Conservation (phyloP, 1,140 invertebrate species). For the Pemphigus obesinymphae region DNA sequence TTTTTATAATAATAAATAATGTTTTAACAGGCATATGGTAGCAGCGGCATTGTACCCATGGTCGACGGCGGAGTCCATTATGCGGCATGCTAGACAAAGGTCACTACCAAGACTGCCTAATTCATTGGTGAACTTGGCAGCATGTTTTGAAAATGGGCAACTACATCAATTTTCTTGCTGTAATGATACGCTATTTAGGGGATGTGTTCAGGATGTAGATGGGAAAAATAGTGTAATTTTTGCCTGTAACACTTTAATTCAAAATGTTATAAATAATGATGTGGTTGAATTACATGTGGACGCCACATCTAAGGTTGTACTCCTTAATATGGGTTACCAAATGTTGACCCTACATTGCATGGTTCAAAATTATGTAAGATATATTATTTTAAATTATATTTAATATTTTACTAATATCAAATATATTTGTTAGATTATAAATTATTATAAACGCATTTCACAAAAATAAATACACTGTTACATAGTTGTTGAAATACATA, state of each 20-base stretch:
- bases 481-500: no score
- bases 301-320: not conserved
- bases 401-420: no score
- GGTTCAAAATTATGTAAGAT: not conserved
- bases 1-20: no score
- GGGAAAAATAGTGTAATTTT: not conserved
- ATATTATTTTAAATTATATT: no score
- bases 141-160: not conserved
- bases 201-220: no score
- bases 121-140: not conserved
- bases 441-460: not conserved
- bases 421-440: no score
- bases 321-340: not conserved
- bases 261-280: not conserved
- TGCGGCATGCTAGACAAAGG: not conserved
- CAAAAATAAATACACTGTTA: no score
- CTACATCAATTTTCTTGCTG: not conserved
- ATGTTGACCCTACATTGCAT: not conserved
- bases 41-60: not conserved
- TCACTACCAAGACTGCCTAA: not conserved
- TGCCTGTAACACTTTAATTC: not conserved
- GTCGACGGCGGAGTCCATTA: not conserved
- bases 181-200: not conserved
- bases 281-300: not conserved
- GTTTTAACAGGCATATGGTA: not conserved